A percentile compares a stretch with the other conserved stretches of the same genome.
Evolutionary conservation across 2,888 invertebrate genomes (phyloP).

Genomic region (Elgonia sp.): DNA sequence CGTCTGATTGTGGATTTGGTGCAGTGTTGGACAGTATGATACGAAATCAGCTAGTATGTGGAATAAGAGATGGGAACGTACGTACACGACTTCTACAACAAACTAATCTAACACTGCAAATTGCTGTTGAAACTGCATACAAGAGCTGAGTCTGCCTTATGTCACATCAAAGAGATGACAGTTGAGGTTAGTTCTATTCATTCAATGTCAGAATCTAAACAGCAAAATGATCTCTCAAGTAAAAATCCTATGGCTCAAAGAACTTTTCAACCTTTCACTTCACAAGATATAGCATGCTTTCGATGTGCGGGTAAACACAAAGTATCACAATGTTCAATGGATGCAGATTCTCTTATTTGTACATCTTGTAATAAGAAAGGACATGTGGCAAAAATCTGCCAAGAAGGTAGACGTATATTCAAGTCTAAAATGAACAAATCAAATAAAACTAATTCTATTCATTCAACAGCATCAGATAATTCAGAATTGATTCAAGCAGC

Average conservation of each 20-base stretch:
- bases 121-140: conserved; percentile 31
- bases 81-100: conserved; percentile 31
- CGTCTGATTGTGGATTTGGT: conserved; percentile 52
- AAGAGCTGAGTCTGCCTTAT: conserved; percentile 39
- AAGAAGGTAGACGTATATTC: neutral
- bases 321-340: conserved; percentile 27
- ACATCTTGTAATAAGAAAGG: conserved; percentile 35
- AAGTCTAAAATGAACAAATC: too few relatives aligned
- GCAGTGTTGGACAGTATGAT: conserved; percentile 33
- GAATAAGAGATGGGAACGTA: conserved; percentile 34
- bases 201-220: neutral
- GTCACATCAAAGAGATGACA: conserved; percentile 42
- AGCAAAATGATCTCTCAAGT: too few relatives aligned
- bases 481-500: too few relatives aligned
- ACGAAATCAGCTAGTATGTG: conserved; percentile 51
- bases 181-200: neutral
- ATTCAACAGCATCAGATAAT: too few relatives aligned
- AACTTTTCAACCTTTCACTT: too few relatives aligned
- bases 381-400: conserved; percentile 27
- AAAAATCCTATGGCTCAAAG: too few relatives aligned
- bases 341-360: conserved; percentile 41
- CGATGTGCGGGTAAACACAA: conserved; percentile 48
- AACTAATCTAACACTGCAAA: conserved; percentile 19
- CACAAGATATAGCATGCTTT: conserved; percentile 16
- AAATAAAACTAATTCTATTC: too few relatives aligned